A percentile compares a stretch with the other conserved stretches of the same genome.
Conservation (phyloP, 2,888 invertebrate species). For the Neelides folsomi region DNA sequence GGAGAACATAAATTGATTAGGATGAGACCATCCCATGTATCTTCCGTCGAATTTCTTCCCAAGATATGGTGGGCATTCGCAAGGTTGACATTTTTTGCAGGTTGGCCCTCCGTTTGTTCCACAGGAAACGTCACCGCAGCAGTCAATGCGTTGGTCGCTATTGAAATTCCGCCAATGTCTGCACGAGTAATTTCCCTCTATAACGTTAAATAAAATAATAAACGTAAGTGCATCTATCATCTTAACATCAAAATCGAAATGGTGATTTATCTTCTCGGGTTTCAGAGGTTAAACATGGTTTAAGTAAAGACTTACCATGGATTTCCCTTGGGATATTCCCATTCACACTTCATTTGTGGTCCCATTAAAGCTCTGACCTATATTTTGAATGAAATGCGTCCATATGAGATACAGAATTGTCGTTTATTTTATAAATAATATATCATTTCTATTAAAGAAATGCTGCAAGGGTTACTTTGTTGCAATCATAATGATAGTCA, state of each 20-base stretch:
- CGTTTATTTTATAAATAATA: background rate
- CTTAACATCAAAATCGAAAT: too few relatives aligned
- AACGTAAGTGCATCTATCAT: too few relatives aligned
- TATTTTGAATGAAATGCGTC: too few relatives aligned
- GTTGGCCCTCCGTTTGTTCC: conserved; percentile 21
- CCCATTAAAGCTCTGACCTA: too few relatives aligned
- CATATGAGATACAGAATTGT: too few relatives aligned
- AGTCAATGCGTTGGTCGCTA: conserved; percentile 17
- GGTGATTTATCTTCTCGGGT: too few relatives aligned
- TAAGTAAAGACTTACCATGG: too few relatives aligned
- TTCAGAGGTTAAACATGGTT: too few relatives aligned
- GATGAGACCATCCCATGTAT: conserved; percentile 31
- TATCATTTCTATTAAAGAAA: background rate
- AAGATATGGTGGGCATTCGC: conserved; percentile 28
- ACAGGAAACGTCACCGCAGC: conserved; percentile 15
- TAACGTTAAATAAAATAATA: too few relatives aligned
- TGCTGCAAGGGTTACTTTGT: conserved; percentile 10
- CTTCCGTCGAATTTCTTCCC: conserved; percentile 21
- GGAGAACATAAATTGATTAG: conserved; percentile 21
- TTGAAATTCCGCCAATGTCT: conserved; percentile 23
- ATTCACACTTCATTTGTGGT: too few relatives aligned
- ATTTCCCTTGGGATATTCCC: too few relatives aligned
- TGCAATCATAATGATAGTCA: conserved; percentile 26
- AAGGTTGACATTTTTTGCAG: conserved; percentile 5
- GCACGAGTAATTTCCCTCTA: too few relatives aligned